Evolutionary conservation across 2,113 vertebrate genomes (phyloP), one percentile per base, ranked within the genome.

Genomic region (Oreochromis aureus): DNA sequence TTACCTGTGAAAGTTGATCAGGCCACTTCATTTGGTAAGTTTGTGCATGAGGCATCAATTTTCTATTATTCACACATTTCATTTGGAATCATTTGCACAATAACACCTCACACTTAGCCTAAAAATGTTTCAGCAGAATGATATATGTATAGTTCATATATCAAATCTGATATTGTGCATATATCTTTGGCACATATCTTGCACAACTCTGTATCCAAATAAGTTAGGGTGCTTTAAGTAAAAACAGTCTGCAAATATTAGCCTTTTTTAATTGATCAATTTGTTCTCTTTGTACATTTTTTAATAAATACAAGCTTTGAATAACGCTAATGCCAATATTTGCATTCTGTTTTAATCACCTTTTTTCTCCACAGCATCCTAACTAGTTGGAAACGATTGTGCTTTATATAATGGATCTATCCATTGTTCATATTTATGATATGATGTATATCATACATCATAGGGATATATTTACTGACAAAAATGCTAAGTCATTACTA

Each of bases 11-110:
- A 96, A 97, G 96, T 97, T 96, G 95, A 96, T 96, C 96, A 97
- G 94, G 92, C 96, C 90, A 95, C 96, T 89, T 94, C 96, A 51
- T 97, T 92, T 95, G 96, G 96, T 97, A 96, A 97, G 96, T 97
- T 87, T 93, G 85, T 90, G 94, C 96, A 96, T 94, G 95, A 80
- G 11, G 84, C 85, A 61, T 89, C 87, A 63, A 51, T 56, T 87
- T 79, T n/a, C 11, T 71, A 46, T 32, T 32, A 32, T 32, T 51
- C 71, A 51, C 71, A 78, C 73, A 53, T 78, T 78, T 78, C 19
- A 48, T 2, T 76, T 76, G 24, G 27, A 30, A 48, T 76, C 71
- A 76, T 76, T 76, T 30, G 41, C 69, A 76, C 34, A 66, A 13
- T 66, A 39, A 11, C 41, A 76, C 44, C 24, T 86, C 18, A 59